Percentiles rank a stretch among this genome's conserved stretches.
These are phyloP conservation scores for Lasius fuliginosus DNA, from an alignment of 2,888 invertebrate genomes.

Conservation along the genomic window DNA sequence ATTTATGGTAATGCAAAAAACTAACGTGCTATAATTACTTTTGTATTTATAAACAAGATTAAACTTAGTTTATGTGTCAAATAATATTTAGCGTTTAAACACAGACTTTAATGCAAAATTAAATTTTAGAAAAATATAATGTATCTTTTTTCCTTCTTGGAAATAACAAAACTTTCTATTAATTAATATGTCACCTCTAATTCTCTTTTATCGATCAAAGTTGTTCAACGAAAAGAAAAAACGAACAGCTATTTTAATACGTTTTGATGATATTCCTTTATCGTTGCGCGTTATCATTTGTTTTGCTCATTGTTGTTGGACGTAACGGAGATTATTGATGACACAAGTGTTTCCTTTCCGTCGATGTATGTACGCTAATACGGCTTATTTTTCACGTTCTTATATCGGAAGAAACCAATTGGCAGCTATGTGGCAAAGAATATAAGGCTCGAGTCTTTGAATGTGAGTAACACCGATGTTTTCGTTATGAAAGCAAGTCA, in stretches of 20 bases:
- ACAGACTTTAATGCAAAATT: background rate
- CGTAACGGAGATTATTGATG: constrained; percentile 41
- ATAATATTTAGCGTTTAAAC: background rate
- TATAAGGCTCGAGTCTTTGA: background rate
- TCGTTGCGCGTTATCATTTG: background rate
- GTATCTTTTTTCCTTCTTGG: background rate
- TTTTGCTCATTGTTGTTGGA: background rate
- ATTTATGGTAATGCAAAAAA: background rate
- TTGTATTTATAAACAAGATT: background rate
- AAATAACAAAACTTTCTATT: background rate
- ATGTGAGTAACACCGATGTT: background rate
- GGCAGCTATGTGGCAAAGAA: constrained; percentile 47
- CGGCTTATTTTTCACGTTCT: constrained; percentile 52
- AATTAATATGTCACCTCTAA: background rate
- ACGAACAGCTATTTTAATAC: constrained; percentile 20
- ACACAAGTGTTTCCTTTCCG: constrained; percentile 64
- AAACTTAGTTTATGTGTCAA: background rate
- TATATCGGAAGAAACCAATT: constrained; percentile 7
- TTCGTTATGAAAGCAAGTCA: background rate
- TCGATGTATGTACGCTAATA: constrained; percentile 30
- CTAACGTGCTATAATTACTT: background rate
- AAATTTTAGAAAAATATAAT: background rate
- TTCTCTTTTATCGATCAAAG: background rate
- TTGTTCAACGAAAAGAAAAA: background rate
- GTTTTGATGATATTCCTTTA: constrained; percentile 18